Conservation (phyloP, 2,113 vertebrate species). For the Origma solitaria region DNA sequence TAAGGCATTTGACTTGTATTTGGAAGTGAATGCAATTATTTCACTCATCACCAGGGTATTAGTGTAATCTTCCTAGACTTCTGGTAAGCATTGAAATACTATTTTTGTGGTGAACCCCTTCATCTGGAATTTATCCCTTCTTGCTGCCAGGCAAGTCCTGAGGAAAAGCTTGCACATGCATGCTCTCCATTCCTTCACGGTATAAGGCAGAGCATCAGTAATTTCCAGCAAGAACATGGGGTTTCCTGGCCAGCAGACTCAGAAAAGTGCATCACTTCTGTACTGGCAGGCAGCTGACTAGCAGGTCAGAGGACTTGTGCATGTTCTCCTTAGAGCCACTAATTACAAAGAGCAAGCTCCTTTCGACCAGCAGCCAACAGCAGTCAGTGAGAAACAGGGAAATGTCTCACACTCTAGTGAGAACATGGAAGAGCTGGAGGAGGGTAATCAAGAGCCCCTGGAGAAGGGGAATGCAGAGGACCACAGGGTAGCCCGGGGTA, state of each 20-base stretch:
- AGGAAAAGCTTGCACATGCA: neutral
- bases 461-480: neutral
- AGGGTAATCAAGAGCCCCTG: neutral
- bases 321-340: neutral
- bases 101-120: neutral
- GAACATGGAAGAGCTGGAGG: neutral
- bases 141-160: neutral
- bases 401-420: neutral
- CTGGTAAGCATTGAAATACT: neutral
- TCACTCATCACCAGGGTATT: neutral
- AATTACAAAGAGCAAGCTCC: neutral
- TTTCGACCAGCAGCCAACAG: neutral
- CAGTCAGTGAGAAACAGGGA: accelerated
- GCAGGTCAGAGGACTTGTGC: neutral
- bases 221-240: neutral
- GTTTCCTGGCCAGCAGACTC: neutral
- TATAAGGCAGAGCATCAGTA: neutral
- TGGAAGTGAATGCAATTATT: neutral
- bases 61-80: neutral
- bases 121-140: neutral
- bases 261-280: neutral
- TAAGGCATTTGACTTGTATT: neutral
- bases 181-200: neutral
- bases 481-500: neutral
- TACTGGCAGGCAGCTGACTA: neutral